Percentiles rank a stretch among this genome's conserved stretches.
Evolutionary conservation across 2,888 invertebrate species (phyloP).

Genomic region (Tubiluchus corallicola): DNA sequence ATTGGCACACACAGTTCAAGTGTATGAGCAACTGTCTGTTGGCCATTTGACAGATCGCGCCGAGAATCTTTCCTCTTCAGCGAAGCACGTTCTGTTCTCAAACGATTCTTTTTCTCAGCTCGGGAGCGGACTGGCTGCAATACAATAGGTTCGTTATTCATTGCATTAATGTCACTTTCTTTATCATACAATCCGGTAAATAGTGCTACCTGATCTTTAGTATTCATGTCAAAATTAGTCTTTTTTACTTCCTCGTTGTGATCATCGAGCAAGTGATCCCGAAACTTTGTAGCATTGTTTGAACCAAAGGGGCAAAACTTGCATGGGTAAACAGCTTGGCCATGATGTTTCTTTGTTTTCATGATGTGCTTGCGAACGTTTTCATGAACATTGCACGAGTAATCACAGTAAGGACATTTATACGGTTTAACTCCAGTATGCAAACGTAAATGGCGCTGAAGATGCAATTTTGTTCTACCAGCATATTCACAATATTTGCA

Average conservation of each 20-base stretch:
- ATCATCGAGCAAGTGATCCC: conserved; percentile 39
- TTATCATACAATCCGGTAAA: neutral
- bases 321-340: conserved; percentile 58
- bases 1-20: too few species aligned
- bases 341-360: conserved; percentile 54
- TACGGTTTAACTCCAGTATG: conserved; percentile 29
- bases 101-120: too few species aligned
- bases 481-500: conserved; percentile 29
- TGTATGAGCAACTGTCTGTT: too few species aligned
- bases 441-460: conserved; percentile 27
- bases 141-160: too few species aligned
- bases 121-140: too few species aligned
- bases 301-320: conserved; percentile 42
- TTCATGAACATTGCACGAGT: conserved; percentile 44
- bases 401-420: conserved; percentile 41
- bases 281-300: conserved; percentile 47
- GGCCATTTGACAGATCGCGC: too few species aligned
- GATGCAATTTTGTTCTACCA: conserved; percentile 23
- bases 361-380: conserved; percentile 72
- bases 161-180: neutral
- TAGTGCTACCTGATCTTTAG: neutral
- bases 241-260: conserved; percentile 30
- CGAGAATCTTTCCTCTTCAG: too few species aligned
- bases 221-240: neutral
- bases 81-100: too few species aligned